Percentiles rank a stretch among this genome's conserved stretches.
Conservation (phyloP, 2,888 invertebrate genomes). For the Heteromurus nitidus region DNA sequence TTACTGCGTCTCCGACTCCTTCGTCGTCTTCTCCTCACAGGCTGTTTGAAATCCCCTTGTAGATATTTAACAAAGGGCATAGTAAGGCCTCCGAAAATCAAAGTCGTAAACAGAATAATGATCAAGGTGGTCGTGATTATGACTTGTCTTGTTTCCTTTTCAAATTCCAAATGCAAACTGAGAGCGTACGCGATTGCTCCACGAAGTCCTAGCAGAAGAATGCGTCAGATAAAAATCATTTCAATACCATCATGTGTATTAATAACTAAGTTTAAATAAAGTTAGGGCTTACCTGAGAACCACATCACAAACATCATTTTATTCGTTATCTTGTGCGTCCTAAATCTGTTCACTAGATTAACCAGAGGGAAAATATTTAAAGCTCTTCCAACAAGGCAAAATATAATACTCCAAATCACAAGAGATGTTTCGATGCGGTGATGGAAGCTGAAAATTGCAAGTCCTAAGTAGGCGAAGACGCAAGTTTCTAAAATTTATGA, state of each 20-base stretch:
- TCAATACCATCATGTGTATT: neutral
- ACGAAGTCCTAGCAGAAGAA: constrained; percentile 78
- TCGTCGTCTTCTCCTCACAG: constrained; percentile 73
- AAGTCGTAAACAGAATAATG: constrained; percentile 95
- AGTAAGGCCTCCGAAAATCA: constrained; percentile 97
- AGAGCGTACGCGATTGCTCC: constrained; percentile 99
- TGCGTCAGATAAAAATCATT: neutral
- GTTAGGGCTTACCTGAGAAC: constrained; percentile 79
- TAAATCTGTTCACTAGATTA: constrained; percentile 93
- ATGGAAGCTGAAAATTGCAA: constrained; percentile 95
- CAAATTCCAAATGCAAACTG: constrained; percentile 94
- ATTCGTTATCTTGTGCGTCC: constrained; percentile 97
- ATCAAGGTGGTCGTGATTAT: constrained; percentile 99
- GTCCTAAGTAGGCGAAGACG: constrained; percentile 97
- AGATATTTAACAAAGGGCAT: constrained; percentile 96
- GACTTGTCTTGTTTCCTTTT: constrained; percentile 95
- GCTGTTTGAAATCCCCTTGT: constrained; percentile 80
- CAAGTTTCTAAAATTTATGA: constrained; percentile 95
- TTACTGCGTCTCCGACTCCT: constrained; percentile 80
- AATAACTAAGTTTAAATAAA: neutral
- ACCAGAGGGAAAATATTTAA: constrained; percentile 98
- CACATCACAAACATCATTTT: constrained; percentile 99
- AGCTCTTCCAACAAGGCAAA: constrained; percentile 94
- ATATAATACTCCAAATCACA: constrained; percentile 94
- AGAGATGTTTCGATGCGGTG: constrained; percentile 93